A percentile compares a stretch with the other conserved stretches of the same genome.
phyloP scores from a whole-genome alignment of 1,140 invertebrate genomes.

The Leucophenga varia region DNA sequence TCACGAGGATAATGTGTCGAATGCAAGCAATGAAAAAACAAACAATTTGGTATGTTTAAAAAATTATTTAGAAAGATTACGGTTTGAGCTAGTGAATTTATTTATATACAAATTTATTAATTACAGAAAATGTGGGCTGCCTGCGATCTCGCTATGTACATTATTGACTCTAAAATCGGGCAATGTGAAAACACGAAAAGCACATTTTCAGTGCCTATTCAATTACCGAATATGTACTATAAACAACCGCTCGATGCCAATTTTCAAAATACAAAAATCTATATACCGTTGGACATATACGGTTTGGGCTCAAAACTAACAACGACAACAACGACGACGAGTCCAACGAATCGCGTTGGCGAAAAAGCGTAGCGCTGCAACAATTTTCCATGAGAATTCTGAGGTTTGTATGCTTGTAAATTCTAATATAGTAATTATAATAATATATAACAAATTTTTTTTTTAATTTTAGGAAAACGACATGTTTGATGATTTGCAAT shows the following conservation, averaged over 20 bases:
- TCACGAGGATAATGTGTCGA: conserved; percentile 83
- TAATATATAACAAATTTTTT: background rate
- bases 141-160: conserved; percentile 89
- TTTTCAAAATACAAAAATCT: conserved; percentile 46
- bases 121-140: conserved; percentile 92
- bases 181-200: conserved; percentile 36
- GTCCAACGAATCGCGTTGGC: conserved; percentile 19
- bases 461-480: conserved; percentile 32
- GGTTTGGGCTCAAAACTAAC: conserved; percentile 21
- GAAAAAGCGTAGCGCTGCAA: conserved; percentile 9
- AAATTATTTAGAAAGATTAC: no score
- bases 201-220: conserved; percentile 40
- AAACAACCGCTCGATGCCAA: conserved; percentile 32
- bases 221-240: conserved; percentile 52
- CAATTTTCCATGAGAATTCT: conserved; percentile 33
- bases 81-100: no score
- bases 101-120: conserved; percentile 30
- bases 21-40: no score
- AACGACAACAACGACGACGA: conserved; percentile 23
- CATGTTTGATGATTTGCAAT: conserved; percentile 40
- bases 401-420: conserved; percentile 27
- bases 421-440: background rate
- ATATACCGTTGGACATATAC: conserved; percentile 48
- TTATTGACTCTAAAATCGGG: conserved; percentile 67
- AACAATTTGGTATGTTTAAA: no score